Evolutionary conservation across 2,797 vertebrate genomes (phyloP).

Genomic region (Prunella strophiata): DNA sequence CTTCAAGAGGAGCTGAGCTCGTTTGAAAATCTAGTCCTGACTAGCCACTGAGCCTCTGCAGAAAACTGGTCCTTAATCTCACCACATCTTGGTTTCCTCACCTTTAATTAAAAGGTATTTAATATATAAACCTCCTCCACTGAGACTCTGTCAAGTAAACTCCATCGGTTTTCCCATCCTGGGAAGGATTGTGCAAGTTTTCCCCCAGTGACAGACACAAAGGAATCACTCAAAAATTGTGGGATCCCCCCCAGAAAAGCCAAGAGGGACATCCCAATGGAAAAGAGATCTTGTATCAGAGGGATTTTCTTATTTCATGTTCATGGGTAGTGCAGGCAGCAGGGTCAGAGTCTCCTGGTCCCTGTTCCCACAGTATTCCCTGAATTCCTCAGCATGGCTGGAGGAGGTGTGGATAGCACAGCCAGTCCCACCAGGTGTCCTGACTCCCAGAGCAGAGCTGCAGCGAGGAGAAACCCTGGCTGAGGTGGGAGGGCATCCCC

Average conservation of each 20-base stretch:
- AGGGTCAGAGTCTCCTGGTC: not conserved
- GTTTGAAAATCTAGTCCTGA: conserved; percentile 2
- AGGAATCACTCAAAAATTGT: fast-evolving
- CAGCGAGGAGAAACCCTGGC: not conserved
- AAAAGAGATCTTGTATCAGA: fast-evolving
- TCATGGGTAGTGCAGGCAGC: not conserved
- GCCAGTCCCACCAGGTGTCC: not conserved
- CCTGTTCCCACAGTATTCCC: not conserved
- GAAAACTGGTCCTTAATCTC: conserved; percentile 58
- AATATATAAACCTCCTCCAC: not conserved
- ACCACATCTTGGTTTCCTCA: conserved; percentile 34
- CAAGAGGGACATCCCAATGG: fast-evolving
- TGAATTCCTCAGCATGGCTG: not conserved
- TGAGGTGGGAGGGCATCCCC: not conserved
- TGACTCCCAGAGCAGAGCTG: not conserved
- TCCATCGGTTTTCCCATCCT: not conserved
- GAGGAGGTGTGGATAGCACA: not conserved
- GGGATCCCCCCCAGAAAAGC: not conserved
- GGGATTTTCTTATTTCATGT: not conserved
- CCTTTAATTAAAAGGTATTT: conserved; percentile 53
- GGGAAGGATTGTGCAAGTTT: not conserved
- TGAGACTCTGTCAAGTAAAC: not conserved
- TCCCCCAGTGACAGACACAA: not conserved
- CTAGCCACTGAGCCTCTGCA: not conserved
- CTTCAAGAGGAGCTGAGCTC: not conserved